Evolutionary conservation across 2,113 vertebrate species (phyloP), one percentile per base, ranked within the genome.

Genomic region (Silurus asotus): DNA sequence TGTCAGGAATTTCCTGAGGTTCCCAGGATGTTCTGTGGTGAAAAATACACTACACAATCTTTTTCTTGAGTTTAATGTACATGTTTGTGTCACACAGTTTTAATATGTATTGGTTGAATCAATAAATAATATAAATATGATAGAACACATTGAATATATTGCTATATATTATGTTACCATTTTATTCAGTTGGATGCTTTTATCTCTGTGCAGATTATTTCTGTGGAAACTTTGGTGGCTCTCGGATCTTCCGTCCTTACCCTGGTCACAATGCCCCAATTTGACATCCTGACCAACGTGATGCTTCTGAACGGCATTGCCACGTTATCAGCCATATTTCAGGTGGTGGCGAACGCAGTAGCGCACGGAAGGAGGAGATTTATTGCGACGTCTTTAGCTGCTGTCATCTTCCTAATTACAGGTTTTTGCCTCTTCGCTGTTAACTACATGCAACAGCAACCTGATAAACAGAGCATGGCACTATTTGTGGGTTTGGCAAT

Each of bases 401-500:
- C 91, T 17, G 56, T 93, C 0, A 0, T 92, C 82, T 55, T 93
- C 51, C 84, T 93, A 45, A 2, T 93, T 45, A 28, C 89, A 0
- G 94, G 93, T 17, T 92, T 89, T 11, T 13, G n/a, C 62, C 74
- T 94, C 15, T 93, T 95, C 64, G 11, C 89, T 14, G 0, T 48
- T 2, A 15, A 91, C 3, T 92, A 93, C 88, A 83, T 90, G 8
- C 82, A 14, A 9, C 9, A 85, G 3, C 64, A 85, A 11, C 62
- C 55, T 0, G 45, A 6, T 2, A 62, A 88, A 5, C 25, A 1
- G 5, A 77, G 74, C 7, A 91, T 85, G 86, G 7, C 0, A 0
- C 37, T 81, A 1, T 91, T 75, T 79, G 74, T 90, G 17, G 93
- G 93, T 19, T 84, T 94, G 62, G 93, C 93, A 11, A 91, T 94